Base-by-base conservation (phyloP, 1,140 invertebrate genomes). In the Hyles vespertilio region DNA sequence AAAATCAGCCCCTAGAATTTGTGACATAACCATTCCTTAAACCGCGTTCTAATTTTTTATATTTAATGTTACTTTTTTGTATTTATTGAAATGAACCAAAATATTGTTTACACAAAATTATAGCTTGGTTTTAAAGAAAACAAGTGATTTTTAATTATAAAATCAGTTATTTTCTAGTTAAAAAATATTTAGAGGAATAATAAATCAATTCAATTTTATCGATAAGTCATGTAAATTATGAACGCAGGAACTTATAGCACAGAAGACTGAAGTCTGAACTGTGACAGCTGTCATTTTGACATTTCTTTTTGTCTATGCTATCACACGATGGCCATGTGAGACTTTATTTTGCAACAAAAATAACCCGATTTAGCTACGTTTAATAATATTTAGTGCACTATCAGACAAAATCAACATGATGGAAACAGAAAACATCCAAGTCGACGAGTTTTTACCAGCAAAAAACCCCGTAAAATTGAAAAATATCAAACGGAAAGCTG, bases 381-480 rank as follows among this genome's bases (percentile, higher is more conserved):
- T 48, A 46, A 40, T 55, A 34, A 52, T 67, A 34, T 10, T 32
- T 36, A 57, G 44, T 65, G 50, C 44, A 8, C 12, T 49, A 57
- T 6, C 0, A 52, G 34, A 54, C 36, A 56, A 51, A 56, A 50
- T 22, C 5, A 32, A 34, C 11, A 84, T 76, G 59, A 88, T 89
- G 79, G 81, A 89, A 44, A 72, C 70, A 3, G 77, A 90, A 59
- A 92, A 92, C 60, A 92, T 92, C 44, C 89, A 89, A 63, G 83
- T 90, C 1, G 90, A 92, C 32, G 89, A 90, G 43, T 92, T 93
- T 79, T 63, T 91, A 56, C 91, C 91, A 0, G 87, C 86, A 0
- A 90, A 89, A 65, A 89, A 87, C 12, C 70, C 86, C 3, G 72
- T 87, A 33, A 89, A 89, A 58, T 57, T 84, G 7, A 90, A 91